A percentile compares a stretch with the other conserved stretches of the same genome.
phyloP scores from a whole-genome alignment of 1,140 invertebrate genomes.

The Aphelinus atriplicis region DNA sequence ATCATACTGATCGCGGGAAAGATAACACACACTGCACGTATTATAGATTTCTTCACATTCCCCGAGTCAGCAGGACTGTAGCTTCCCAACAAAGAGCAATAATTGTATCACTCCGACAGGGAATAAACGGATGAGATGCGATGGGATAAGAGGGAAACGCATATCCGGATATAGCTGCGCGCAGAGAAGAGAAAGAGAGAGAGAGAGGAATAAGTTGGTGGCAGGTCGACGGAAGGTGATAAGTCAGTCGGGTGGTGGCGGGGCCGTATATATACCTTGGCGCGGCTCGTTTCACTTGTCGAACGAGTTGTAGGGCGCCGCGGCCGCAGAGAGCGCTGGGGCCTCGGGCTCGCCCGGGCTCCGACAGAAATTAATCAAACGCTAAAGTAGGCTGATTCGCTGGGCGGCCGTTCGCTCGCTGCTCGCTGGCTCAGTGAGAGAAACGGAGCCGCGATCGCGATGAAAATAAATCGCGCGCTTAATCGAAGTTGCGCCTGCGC shows the following conservation, averaged over 20 bases:
- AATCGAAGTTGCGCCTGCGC: background rate
- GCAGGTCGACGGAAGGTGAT: slow-evolving; percentile 35
- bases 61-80: too few species aligned
- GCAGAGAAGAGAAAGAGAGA: background rate
- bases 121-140: too few species aligned
- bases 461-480: slow-evolving; percentile 21
- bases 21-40: too few species aligned
- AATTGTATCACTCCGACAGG: too few species aligned
- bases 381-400: slow-evolving; percentile 27
- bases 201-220: slow-evolving; percentile 43
- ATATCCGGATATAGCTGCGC: background rate
- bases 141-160: background rate
- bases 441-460: slow-evolving; percentile 12
- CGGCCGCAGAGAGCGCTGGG: too few species aligned
- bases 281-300: slow-evolving; percentile 47
- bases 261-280: slow-evolving; percentile 13
- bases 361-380: slow-evolving; percentile 42
- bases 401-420: background rate
- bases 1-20: too few species aligned
- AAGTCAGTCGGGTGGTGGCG: slow-evolving; percentile 30
- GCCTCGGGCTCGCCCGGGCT: slow-evolving; percentile 22
- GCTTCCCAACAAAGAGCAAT: too few species aligned
- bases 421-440: background rate
- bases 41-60: too few species aligned
- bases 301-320: slow-evolving; percentile 52